Conservation (phyloP, 1,140 invertebrate species). For the Drosophila busckii region DNA sequence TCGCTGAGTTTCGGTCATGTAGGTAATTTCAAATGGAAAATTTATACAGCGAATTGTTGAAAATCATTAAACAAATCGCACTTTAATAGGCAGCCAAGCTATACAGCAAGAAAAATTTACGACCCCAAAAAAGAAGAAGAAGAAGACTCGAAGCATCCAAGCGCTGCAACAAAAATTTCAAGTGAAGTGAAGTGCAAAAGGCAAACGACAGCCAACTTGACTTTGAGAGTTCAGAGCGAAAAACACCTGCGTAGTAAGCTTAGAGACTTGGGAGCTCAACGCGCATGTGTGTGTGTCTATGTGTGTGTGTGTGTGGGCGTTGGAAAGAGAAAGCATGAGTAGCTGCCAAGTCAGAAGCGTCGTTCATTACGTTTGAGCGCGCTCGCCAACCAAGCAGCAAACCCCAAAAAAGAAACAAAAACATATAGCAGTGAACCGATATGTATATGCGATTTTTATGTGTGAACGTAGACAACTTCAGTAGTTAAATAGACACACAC, state of each 20-base stretch:
- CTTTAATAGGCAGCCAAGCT: conserved; percentile 78
- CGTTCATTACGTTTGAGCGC: conserved; percentile 73
- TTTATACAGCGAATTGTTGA: conserved; percentile 73
- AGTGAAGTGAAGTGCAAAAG: conserved; percentile 79
- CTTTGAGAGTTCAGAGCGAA: conserved; percentile 52
- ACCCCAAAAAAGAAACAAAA: conserved; percentile 25
- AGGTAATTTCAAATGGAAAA: conserved; percentile 73
- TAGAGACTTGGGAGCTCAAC: too few species aligned
- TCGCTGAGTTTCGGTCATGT: conserved; percentile 33
- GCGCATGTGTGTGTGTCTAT: conserved; percentile 40
- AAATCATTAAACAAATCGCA: conserved; percentile 78
- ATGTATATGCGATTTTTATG: conserved; percentile 75
- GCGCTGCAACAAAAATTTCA: conserved; percentile 68
- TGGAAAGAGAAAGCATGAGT: conserved; percentile 17
- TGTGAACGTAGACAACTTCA: conserved; percentile 74
- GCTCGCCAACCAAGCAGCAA: conserved; percentile 69
- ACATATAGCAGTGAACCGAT: conserved; percentile 38
- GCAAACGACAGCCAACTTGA: conserved; percentile 62
- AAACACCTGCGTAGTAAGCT: conserved; percentile 54
- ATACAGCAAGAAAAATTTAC: conserved; percentile 54
- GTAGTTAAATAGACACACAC: conserved; percentile 75
- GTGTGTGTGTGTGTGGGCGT: conserved; percentile 25
- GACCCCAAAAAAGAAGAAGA: conserved; percentile 35
- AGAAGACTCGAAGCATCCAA: conserved; percentile 51
- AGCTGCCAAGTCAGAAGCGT: conserved; percentile 39